Base-by-base conservation (phyloP, 1,140 invertebrate species). In the Reticulitermes speratus region DNA sequence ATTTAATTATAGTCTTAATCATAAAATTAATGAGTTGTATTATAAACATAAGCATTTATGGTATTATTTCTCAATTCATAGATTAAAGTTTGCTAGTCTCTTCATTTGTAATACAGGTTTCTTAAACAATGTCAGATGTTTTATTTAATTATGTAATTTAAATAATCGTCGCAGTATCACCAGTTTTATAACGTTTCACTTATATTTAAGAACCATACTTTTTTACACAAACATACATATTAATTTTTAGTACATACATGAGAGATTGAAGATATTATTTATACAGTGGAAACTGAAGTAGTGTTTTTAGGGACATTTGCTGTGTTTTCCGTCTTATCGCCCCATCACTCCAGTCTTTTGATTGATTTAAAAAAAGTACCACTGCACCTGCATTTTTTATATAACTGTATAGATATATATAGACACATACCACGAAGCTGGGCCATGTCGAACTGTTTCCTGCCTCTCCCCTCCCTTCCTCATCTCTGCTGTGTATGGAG, bases 361-460 rank as follows among this genome's bases (percentile, higher is more conserved):
- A 30, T 5, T 75, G 30, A 30, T 75, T 75, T 75, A 30, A 75
- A 75, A 59, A 59, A 75, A 75, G 65, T 75, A 75, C 65, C 65
- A 75, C n/a, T 75, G 65, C 65, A 75, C n/a, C 65, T 75, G 65
- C 65, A 30, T 75, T 75, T 30, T 75, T 30, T 75, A 75, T 75
- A 19, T 23, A 65, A 65, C 59, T 65, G 19, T 65, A 65, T 23
- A 65, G 19, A 75, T 75, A 25, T 30, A 75, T n/a, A 75, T 75
- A 75, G n/a, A 75, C 65, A 75, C 65, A 75, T 25, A n/a, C 65
- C n/a, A 75, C 65, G n/a, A 75, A 5, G 65, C n/a, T 75, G 25
- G 2, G n/a, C 65, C 65, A 75, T 30, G 21, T 75, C n/a, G 65
- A 75, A 75, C 25, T 3, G 30, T 16, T 48, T 25, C 59, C 59